These are phyloP conservation scores for Cephalopterus ornatus DNA, from an alignment of 2,113 vertebrate genomes.

Conservation along the genomic window DNA sequence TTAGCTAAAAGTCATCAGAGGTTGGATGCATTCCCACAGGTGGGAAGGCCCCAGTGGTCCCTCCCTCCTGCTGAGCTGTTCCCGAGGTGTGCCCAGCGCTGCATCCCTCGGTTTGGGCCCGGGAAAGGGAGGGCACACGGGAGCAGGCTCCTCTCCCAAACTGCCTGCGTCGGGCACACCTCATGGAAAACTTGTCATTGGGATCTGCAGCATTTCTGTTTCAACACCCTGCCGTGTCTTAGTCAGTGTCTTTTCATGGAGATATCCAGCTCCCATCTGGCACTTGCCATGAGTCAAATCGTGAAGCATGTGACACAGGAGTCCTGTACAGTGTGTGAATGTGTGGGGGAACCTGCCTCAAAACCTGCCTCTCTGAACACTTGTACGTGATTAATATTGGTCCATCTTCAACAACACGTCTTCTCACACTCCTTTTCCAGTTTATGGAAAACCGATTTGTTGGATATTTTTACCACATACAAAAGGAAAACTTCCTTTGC, in stretches of 20 bases:
- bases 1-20: fast-evolving
- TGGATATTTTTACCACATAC: background rate
- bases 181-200: background rate
- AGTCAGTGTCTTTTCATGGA: background rate
- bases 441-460: background rate
- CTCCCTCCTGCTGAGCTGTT: background rate
- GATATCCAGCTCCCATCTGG: background rate
- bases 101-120: background rate
- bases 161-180: no score
- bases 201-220: background rate
- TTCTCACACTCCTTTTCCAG: background rate
- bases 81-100: fast-evolving
- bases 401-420: fast-evolving
- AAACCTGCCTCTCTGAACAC: background rate
- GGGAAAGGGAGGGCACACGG: fast-evolving
- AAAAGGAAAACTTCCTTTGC: background rate
- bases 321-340: fast-evolving
- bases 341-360: background rate
- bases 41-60: no score
- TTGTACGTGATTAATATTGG: fast-evolving
- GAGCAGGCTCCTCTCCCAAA: no score
- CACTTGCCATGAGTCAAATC: background rate
- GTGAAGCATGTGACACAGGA: background rate
- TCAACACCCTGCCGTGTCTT: background rate
- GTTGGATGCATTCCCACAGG: fast-evolving